Base-by-base conservation (phyloP, 1,140 invertebrate species). In the Drosophila orena region DNA sequence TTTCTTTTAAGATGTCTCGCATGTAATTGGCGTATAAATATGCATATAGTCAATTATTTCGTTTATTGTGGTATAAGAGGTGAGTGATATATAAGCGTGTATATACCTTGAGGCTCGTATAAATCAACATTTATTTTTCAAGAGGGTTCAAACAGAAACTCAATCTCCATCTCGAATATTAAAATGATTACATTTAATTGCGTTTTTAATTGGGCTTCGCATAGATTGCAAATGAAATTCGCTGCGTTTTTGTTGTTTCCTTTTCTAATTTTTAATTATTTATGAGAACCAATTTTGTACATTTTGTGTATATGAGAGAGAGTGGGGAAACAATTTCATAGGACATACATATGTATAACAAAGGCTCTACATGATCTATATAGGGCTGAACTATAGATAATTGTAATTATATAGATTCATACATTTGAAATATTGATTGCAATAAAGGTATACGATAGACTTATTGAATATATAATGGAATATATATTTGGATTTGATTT, bases 281-380 rank as follows among this genome's bases (percentile, higher is more conserved):
- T 80, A 62, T 86, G 83, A 86, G 77, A 89, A 88, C 84, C 83
- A 88, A 88, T 88, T 88, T 88, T 88, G 83, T 88, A 88, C 83
- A 88, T 89, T 81, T 83, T 47, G 56, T 72, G 46, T 60, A 27
- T 73, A 71, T 72, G 35, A 52, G 53, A 37, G 37, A 49, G 64
- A 37, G 17, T 44, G 17, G 71, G 71, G 71, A 56, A 53, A 55
- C 64, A 68, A 68, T 68, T 50, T 52, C 27, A 50, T 42, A 57
- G 47, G 47, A 49, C 42, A 44, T 59, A 54, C 37, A 43, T 59
- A 54, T 37, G 57, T 73, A 81, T 86, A 86, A 86, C 81, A 86
- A 74, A 88, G 75, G 79, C 77, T 85, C 81, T 84, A 84, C 81
- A 80, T 56, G 74, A 52, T 80, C 68, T 79, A 76, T 55, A 77